Base-by-base conservation (phyloP, 2,888 invertebrate genomes). In the Azorinus chamasolen region DNA sequence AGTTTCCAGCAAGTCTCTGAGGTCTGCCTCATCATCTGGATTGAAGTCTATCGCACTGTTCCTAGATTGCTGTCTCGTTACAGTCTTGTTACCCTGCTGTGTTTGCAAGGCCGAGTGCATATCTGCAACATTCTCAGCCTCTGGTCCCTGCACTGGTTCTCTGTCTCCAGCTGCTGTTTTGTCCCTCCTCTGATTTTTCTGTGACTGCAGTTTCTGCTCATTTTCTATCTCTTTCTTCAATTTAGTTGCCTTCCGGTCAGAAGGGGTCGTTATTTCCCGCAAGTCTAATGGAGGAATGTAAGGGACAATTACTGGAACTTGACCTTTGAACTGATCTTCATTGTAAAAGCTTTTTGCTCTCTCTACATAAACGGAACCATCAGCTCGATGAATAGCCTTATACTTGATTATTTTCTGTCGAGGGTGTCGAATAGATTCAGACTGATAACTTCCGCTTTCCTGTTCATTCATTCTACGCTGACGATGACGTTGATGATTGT, bases 201-300 rank as follows among this genome's bases (percentile, higher is more conserved):
- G 4, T 6, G 32, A 6, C 10, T 32, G 32, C 4, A 4, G 4
- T 32, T 32, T 10, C 32, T 32, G 32, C 5, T 32, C 4, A 4
- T 20, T 14, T 50, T 50, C 50, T 50, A 20, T 50, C 18, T 24
- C 22, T 22, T 12, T 20, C 14, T 50, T 20, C 12, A 20, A 50
- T 20, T 50, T n/a, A 24, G 4, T 14, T 12, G 24, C 18, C 12
- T 50, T 50, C 25, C 43, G 37, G 14, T 57, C 41, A 2, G 45
- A 37, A 12, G 76, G 66, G 6, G 79, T 41, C 0, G 63, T 53
- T 22, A 83, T 43, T 14, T 57, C 73, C 43, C 80, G 66, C 27
- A 85, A 54, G 66, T 85, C 82, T 25, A 85, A 70, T 14, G 76
- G 81, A 20, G 85, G 85, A 20, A 84, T 72, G 24, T 62, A 54